A percentile compares a stretch with the other conserved stretches of the same genome.
Conservation (phyloP, 92 coral and sea anemone genomes). For the Porites evermanni region DNA sequence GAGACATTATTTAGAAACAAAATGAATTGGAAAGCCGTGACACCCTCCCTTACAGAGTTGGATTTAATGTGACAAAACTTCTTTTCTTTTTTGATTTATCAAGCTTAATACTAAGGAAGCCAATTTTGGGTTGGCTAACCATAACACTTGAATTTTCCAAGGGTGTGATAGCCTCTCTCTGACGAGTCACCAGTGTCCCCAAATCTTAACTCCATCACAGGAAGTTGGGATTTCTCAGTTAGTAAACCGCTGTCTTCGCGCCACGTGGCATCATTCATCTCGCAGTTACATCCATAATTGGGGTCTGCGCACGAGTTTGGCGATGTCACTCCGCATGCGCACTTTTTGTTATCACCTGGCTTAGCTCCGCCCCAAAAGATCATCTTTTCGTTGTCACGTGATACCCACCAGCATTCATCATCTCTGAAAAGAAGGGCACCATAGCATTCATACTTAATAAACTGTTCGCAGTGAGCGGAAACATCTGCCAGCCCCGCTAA, state of each 20-base stretch:
- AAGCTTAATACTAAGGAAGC: no score
- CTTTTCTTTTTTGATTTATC: no score
- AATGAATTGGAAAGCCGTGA: no score
- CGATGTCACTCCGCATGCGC: not conserved
- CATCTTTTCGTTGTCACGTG: not conserved
- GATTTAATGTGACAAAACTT: no score
- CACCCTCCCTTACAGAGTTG: no score
- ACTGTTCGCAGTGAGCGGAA: conserved; percentile 8
- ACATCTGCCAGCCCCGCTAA: not conserved
- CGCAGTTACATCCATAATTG: not conserved
- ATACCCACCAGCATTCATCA: not conserved
- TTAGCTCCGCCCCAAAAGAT: not conserved
- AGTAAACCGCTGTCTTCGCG: not conserved
- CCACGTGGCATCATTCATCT: not conserved
- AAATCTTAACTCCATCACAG: no score
- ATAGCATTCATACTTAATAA: not conserved
- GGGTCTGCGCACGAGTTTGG: not conserved
- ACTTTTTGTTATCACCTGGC: not conserved
- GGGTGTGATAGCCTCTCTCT: no score
- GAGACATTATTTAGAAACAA: no score
- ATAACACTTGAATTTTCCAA: no score
- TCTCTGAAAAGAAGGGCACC: not conserved
- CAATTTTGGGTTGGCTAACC: no score
- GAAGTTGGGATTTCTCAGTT: no score
- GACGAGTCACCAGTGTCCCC: no score